Evolutionary conservation across 1,140 invertebrate species (phyloP).

Genomic region (Psilanteris sp.): DNA sequence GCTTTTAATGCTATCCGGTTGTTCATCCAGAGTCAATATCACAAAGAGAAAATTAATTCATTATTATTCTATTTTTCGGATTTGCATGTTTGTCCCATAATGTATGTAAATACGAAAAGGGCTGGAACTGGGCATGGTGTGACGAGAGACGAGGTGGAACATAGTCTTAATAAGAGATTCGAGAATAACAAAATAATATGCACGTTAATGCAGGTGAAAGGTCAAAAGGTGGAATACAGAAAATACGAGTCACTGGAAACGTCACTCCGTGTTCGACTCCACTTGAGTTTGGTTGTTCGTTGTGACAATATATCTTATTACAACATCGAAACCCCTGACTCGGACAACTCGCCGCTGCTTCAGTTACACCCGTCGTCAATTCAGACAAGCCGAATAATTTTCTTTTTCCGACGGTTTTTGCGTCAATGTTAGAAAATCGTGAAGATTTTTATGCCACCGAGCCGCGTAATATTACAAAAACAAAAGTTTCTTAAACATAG

Average conservation of each 20-base stretch:
- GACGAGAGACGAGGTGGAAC: constrained; percentile 10
- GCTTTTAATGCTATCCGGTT: not conserved
- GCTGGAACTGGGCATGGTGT: constrained; percentile 17
- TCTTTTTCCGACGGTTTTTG: no score
- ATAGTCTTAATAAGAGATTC: constrained; percentile 12
- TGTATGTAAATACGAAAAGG: constrained; percentile 44
- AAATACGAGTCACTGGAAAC: constrained; percentile 46
- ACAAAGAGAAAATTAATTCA: constrained; percentile 34
- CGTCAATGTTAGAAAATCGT: no score
- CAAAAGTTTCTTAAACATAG: no score
- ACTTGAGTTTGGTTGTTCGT: constrained; percentile 5
- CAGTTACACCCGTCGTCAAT: no score
- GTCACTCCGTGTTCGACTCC: constrained; percentile 26
- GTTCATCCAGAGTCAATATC: constrained; percentile 18
- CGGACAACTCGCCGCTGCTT: no score
- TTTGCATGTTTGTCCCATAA: constrained; percentile 32
- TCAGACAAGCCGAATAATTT: no score
- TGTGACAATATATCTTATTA: constrained; percentile 21
- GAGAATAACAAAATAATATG: constrained; percentile 51
- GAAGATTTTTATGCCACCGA: no score
- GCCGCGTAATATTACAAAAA: no score
- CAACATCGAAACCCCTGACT: no score
- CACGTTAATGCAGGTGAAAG: constrained; percentile 31
- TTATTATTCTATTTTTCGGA: constrained; percentile 15
- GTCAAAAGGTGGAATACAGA: constrained; percentile 51